phyloP scores from a whole-genome alignment of 2,888 invertebrate genomes.

The Xestobium rufovillosum region DNA sequence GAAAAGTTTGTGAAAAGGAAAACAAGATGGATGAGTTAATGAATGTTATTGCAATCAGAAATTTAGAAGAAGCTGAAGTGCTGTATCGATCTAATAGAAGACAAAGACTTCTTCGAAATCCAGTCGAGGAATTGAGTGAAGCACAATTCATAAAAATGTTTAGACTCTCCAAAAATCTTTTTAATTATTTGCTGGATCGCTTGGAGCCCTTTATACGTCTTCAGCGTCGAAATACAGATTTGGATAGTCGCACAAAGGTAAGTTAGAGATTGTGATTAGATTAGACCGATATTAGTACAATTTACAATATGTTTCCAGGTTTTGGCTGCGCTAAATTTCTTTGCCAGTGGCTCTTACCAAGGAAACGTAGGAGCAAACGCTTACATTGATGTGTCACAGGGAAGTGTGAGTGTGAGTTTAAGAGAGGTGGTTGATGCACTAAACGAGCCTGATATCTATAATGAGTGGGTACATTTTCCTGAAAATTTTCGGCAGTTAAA shows the following conservation, averaged over 20 bases:
- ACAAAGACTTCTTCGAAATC: neutral
- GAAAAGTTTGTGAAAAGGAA: too few species aligned
- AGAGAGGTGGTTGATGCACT: conserved; percentile 16
- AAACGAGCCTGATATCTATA: conserved; percentile 14
- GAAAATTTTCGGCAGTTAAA: conserved; percentile 14
- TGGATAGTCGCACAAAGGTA: conserved; percentile 1
- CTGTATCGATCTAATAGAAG: neutral
- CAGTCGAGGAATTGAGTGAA: neutral
- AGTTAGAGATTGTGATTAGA: too few species aligned
- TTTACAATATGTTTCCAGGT: too few species aligned
- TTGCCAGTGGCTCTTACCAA: conserved; percentile 1
- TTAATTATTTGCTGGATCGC: too few species aligned
- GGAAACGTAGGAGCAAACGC: conserved; percentile 12
- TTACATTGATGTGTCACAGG: conserved; percentile 16
- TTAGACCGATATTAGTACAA: too few species aligned
- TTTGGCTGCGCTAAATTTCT: conserved; percentile 1
- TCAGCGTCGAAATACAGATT: neutral
- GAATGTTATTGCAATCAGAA: neutral
- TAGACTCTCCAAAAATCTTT: too few species aligned
- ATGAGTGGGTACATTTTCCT: conserved; percentile 19
- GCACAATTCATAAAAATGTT: too few species aligned
- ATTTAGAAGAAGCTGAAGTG: neutral
- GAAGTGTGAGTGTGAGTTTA: conserved; percentile 13
- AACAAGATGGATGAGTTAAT: neutral
- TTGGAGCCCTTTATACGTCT: neutral